Conservation (phyloP, 2,113 vertebrate species). For the Cyphomyrus plagiostoma region DNA sequence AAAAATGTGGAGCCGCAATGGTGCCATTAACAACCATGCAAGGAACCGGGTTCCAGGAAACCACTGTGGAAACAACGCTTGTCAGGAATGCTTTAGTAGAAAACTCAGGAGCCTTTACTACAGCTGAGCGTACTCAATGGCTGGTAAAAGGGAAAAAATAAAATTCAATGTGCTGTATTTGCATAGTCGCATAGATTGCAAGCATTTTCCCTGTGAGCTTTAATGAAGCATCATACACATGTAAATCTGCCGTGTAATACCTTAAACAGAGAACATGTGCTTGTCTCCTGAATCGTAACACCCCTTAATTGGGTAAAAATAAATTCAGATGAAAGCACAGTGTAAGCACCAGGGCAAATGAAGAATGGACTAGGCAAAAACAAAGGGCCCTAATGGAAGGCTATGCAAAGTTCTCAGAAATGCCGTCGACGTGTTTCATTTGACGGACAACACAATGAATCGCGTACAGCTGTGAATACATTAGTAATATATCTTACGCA, state of each 20-base stretch:
- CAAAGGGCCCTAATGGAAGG: constrained; percentile 5
- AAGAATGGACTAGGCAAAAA: constrained; percentile 21
- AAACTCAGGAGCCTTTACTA: background rate
- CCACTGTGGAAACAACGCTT: constrained; percentile 30
- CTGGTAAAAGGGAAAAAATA: background rate
- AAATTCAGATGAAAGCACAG: constrained; percentile 8
- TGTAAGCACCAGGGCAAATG: constrained; percentile 21
- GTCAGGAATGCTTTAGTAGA: constrained; percentile 14
- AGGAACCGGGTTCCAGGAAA: constrained; percentile 23
- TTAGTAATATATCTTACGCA: constrained; percentile 57
- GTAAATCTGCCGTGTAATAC: background rate
- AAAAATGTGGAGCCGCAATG: constrained; percentile 37
- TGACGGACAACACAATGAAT: constrained; percentile 57
- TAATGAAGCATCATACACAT: background rate
- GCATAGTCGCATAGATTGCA: background rate
- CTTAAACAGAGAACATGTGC: background rate
- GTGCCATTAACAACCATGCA: constrained; percentile 23
- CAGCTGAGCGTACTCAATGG: background rate
- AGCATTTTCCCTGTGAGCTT: background rate
- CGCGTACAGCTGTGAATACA: constrained; percentile 52
- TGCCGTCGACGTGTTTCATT: constrained; percentile 56
- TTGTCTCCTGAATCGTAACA: background rate
- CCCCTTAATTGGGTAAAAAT: background rate
- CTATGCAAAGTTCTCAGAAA: constrained; percentile 40
- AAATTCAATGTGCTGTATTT: background rate